Evolutionary conservation across 2,888 invertebrate species (phyloP), one percentile per base, ranked within the genome.

Genomic region (Camptogramma bilineatum): DNA sequence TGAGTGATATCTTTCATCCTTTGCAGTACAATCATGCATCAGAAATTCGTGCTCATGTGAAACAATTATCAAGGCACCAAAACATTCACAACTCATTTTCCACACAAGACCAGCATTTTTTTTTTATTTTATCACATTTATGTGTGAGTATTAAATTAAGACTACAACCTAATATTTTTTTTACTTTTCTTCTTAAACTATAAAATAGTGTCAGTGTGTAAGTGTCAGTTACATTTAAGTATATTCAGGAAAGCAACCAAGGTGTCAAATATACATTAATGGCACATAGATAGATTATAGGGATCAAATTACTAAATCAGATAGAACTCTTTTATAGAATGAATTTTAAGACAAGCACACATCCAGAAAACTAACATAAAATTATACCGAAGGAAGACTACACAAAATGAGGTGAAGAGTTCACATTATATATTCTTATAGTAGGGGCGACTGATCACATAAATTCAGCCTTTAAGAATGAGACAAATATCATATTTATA

Each of bases 81-180:
- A 61, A 19, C 58, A 62, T 62, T 52, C 42, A 31, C 8, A 58
- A 51, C 44, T 18, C 48, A 52, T 28, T 28, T 28, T 34, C 9
- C 81, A 85, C 83, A 83, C 86, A 84, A 81, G 80, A 71, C 34
- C 87, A 86, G 86, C 87, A 79, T 81, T 82, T 86, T 88, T 88
- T 87, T 84, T 83, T 75, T 72, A 80, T 85, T n/a, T 87, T 88
- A 90, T 92, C 91, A 91, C 91, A 90, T 91, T 86, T 84, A 88
- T 79, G 89, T 90, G 91, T 90, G 90, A 88, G 83, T 85, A 82
- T 84, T 90, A 91, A 70, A 73, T 79, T 73, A 67, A 79, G 78
- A 50, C 85, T 82, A 82, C 73, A 78, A 71, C 76, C 80, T 80
- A 86, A 84, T 83, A 81, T 78, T 79, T 86, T 87, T 85, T 86